These are phyloP conservation scores for Heloderma charlesbogerti DNA, from an alignment of 2,113 vertebrate genomes.

Conservation along the genomic window DNA sequence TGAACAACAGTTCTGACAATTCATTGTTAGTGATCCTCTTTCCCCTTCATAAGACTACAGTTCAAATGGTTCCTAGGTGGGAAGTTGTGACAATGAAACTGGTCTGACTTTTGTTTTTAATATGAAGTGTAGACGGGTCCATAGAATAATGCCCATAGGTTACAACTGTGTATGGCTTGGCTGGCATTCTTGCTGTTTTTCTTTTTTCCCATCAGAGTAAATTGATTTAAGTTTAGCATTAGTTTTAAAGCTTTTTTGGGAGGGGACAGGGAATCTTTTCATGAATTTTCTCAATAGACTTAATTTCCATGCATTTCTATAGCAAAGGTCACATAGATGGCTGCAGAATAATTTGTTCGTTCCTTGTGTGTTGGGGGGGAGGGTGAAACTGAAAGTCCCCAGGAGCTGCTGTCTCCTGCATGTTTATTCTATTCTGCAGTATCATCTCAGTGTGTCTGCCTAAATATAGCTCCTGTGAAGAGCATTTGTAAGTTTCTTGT, in stretches of 20 bases:
- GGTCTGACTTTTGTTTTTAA: not conserved
- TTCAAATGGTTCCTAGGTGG: not conserved
- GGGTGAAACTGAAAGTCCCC: constrained; percentile 65
- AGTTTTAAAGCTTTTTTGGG: constrained; percentile 4
- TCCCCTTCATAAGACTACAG: too few species aligned
- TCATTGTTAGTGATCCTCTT: not conserved
- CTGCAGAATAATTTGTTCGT: constrained; percentile 64
- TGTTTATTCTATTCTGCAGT: constrained; percentile 80
- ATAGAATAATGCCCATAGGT: too few species aligned
- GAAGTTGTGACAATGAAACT: not conserved
- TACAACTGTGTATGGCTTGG: not conserved
- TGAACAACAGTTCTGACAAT: not conserved
- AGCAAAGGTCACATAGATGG: constrained; percentile 61
- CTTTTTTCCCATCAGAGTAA: not conserved
- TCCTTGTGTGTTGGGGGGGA: constrained; percentile 51
- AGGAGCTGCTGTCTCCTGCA: constrained; percentile 73
- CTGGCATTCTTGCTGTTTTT: not conserved
- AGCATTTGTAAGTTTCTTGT: constrained; percentile 78
- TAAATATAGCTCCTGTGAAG: constrained; percentile 79
- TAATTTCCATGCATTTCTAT: constrained; percentile 46
- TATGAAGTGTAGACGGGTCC: not conserved
- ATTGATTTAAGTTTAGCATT: constrained; percentile 16
- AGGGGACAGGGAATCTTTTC: not conserved
- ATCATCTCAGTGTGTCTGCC: constrained; percentile 78
- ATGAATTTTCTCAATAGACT: constrained; percentile 42